These are phyloP conservation scores for Anarrhichthys ocellatus DNA, from an alignment of 2,113 vertebrate genomes.

Conservation along the genomic window DNA sequence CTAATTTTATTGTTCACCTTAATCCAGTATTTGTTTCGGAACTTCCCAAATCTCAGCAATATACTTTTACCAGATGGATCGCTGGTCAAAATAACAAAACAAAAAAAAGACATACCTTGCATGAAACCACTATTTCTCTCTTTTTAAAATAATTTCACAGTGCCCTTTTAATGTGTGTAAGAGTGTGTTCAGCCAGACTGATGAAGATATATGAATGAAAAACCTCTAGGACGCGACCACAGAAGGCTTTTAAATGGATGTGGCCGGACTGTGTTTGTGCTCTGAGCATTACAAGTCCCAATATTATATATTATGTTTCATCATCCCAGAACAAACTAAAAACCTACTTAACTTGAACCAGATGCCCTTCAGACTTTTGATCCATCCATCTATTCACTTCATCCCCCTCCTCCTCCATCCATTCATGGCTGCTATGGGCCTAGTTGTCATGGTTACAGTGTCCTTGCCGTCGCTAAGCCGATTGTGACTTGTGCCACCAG, in stretches of 20 bases:
- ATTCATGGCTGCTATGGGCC: constrained; percentile 67
- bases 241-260: constrained; percentile 1
- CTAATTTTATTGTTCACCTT: too few relatives aligned
- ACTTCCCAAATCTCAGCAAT: neutral
- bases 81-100: neutral
- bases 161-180: neutral
- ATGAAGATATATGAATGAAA: neutral
- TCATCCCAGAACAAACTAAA: constrained; percentile 18
- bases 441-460: constrained; percentile 78
- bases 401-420: constrained; percentile 63
- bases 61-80: neutral
- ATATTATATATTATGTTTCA: constrained; percentile 3
- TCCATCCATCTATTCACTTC: constrained; percentile 46
- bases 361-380: constrained; percentile 37
- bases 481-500: constrained; percentile 49
- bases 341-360: constrained; percentile 33
- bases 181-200: neutral
- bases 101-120: too few relatives aligned
- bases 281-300: neutral
- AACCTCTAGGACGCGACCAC: neutral
- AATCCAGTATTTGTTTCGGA: neutral
- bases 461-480: constrained; percentile 57
- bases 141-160: neutral
- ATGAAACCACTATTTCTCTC: neutral
- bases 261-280: neutral